Percentiles rank a stretch among this genome's conserved stretches.
Conservation (phyloP, 2,888 invertebrate species). For the Agrilus biguttatus region DNA sequence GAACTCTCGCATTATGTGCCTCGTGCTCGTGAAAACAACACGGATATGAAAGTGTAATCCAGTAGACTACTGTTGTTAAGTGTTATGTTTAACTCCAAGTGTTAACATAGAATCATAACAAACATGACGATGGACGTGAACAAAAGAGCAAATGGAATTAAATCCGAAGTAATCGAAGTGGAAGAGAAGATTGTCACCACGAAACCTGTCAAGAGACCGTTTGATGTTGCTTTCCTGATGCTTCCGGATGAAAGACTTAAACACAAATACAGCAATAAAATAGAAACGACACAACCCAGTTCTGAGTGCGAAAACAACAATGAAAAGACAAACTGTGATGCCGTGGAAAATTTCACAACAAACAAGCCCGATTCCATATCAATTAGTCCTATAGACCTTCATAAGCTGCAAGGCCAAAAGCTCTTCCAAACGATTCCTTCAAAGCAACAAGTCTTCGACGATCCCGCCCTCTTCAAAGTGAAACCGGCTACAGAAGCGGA, state of each 20-base stretch:
- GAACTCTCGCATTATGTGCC: constrained; percentile 31
- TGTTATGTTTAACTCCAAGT: background rate
- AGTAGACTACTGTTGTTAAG: background rate
- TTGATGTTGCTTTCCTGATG: constrained; percentile 83
- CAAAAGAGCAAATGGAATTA: constrained; percentile 26
- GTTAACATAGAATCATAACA: constrained; percentile 24
- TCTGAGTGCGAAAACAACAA: constrained; percentile 8
- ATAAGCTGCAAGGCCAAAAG: constrained; percentile 13
- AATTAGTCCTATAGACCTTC: constrained; percentile 10
- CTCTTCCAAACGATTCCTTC: constrained; percentile 18
- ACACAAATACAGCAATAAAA: constrained; percentile 31
- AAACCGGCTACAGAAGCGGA: constrained; percentile 39
- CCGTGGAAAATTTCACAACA: constrained; percentile 23
- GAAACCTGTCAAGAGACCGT: constrained; percentile 57
- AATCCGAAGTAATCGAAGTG: constrained; percentile 31
- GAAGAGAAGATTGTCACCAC: constrained; percentile 23
- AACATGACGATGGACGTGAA: constrained; percentile 57
- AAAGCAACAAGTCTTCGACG: constrained; percentile 46
- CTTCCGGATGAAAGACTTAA: constrained; percentile 72
- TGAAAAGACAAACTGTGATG: constrained; percentile 14
- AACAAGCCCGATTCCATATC: constrained; percentile 10
- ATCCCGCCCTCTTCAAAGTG: constrained; percentile 28
- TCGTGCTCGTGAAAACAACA: constrained; percentile 7
- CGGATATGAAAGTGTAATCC: too few relatives aligned
- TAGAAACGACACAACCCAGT: background rate